Evolutionary conservation across 2,113 vertebrate species (phyloP).

Genomic region (Naja naja): DNA sequence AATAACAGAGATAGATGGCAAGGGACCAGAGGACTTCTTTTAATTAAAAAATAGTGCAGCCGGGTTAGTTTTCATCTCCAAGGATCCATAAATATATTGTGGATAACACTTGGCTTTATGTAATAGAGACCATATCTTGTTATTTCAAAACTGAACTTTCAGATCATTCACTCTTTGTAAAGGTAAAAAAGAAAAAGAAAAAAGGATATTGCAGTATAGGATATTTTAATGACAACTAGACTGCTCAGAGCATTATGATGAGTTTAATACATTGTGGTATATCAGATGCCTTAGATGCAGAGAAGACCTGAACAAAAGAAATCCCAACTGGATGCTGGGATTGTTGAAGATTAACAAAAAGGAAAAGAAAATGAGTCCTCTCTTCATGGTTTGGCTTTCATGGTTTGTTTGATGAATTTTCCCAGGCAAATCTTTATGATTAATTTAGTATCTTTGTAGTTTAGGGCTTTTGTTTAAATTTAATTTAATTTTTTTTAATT

Average conservation of each 20-base stretch:
- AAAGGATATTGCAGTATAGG: background rate
- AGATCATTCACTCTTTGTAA: background rate
- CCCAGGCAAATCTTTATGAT: background rate
- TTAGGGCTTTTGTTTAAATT: too few relatives aligned
- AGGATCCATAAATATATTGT: background rate
- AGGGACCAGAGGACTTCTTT: background rate
- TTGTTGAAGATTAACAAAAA: background rate
- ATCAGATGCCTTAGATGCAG: background rate
- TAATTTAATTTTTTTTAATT: too few relatives aligned
- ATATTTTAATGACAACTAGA: background rate
- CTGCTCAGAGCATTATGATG: background rate
- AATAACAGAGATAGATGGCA: background rate
- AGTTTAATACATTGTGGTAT: background rate
- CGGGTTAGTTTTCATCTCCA: background rate
- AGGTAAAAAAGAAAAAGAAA: background rate
- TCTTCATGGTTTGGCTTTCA: too few relatives aligned
- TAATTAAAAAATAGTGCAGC: conserved; percentile 11
- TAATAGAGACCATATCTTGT: background rate
- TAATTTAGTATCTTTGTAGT: background rate
- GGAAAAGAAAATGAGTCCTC: background rate
- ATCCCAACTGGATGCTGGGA: background rate
- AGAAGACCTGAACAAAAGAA: background rate
- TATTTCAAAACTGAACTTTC: background rate
- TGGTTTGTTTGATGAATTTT: background rate
- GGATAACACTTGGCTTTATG: background rate